Evolutionary conservation across 2,888 invertebrate genomes (phyloP), one percentile per base, ranked within the genome.

Genomic region (Polyommatus iphigenia): DNA sequence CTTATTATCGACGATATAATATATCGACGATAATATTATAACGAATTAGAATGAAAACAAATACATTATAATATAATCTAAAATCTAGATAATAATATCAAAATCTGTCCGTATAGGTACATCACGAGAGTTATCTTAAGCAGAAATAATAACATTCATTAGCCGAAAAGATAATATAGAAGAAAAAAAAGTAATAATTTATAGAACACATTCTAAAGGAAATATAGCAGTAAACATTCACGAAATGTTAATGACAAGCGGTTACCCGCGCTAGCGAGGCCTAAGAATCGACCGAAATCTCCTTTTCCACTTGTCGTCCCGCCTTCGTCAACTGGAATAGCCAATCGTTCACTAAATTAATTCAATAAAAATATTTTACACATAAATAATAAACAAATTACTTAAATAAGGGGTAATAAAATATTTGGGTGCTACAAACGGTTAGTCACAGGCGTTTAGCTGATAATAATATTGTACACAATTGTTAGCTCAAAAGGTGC

Each of bases 251-350:
- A 85, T 83, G 87, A 87, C 79, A 87, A 91, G 94, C 93, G 93
- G 93, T 94, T 94, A 94, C 94, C 94, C 94, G 94, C 92, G 85
- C 93, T 95, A 88, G 96, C 96, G 89, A 96, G 94, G 92, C 95
- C 95, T 94, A 96, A 96, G 94, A 96, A 96, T 92, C 96, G 96
- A 93, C 95, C 95, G 88, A 93, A 93, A 86, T 94, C 94, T 86
- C 92, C 91, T 89, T 91, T 94, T 86, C 91, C 92, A 85, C 90
- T 90, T 85, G 91, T 84, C 79, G 91, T 84, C 86, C 92, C 87
- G 88, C 90, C 88, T 86, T 95, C 95, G 81, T 95, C 95, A 90
- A 95, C 95, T 95, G 95, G 83, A 94, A 94, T 87, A 88, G 86
- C 85, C 84, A 89, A 88, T 87, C 83, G 86, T 87, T 83, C 80